Conservation (phyloP, 2,797 vertebrate genomes). For the Ptychadena robeensis region DNA sequence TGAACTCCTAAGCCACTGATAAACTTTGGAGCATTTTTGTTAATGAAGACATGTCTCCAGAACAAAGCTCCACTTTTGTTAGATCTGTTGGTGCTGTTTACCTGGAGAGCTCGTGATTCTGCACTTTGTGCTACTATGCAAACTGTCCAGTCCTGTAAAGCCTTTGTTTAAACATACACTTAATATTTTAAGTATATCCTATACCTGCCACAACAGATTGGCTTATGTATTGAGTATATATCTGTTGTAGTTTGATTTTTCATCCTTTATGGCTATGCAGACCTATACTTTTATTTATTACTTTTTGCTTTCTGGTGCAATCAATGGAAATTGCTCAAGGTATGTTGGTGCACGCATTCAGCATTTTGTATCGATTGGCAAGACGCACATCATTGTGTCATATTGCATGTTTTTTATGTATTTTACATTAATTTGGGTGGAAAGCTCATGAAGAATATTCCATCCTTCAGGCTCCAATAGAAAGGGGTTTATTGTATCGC, state of each 20-base stretch:
- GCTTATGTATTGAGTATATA: neutral
- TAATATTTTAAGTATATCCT: neutral
- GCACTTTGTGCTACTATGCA: constrained; percentile 35
- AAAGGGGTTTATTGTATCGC: no score
- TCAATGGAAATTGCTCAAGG: no score
- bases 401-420: neutral
- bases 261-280: neutral
- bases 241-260: neutral
- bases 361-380: no score
- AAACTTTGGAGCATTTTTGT: neutral
- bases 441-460: no score
- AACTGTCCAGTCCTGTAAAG: neutral
- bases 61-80: neutral
- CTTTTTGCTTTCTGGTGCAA: no score
- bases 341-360: no score
- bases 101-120: neutral
- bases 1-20: neutral
- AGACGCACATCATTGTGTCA: neutral
- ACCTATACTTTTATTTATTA: no score
- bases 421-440: no score
- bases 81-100: neutral
- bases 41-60: neutral
- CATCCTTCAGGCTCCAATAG: no score
- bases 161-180: neutral
- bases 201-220: neutral